These are phyloP conservation scores for Crocidura indochinensis DNA, from an alignment of 2,797 vertebrate species.

Conservation along the genomic window DNA sequence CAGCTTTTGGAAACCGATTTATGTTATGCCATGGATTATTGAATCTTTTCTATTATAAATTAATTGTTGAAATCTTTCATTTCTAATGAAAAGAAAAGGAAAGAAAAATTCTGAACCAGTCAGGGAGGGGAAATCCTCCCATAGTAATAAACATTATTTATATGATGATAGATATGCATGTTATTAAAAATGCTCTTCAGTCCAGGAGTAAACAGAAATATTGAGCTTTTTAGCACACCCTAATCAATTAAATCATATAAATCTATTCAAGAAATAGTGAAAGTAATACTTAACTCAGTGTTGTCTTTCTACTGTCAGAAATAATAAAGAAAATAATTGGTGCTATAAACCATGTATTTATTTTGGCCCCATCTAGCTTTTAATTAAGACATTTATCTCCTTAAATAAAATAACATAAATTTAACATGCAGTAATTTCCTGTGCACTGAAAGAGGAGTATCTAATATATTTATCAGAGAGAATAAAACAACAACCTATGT, in stretches of 20 bases:
- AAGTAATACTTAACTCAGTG: slow-evolving; percentile 38
- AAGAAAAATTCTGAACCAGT: slow-evolving; percentile 28
- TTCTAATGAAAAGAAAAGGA: slow-evolving; percentile 68
- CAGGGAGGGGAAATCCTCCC: neutral
- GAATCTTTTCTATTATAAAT: slow-evolving; percentile 33
- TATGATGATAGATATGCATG: neutral
- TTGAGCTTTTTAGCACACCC: neutral
- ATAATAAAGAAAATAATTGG: slow-evolving; percentile 63
- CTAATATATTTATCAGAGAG: slow-evolving; percentile 32
- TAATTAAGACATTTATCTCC: slow-evolving; percentile 72
- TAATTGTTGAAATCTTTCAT: slow-evolving; percentile 21
- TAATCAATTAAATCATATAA: slow-evolving; percentile 56
- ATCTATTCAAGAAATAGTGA: slow-evolving; percentile 9
- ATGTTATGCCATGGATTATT: slow-evolving; percentile 25
- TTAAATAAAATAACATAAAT: slow-evolving; percentile 68
- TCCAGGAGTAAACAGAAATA: slow-evolving; percentile 14
- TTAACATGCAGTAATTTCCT: slow-evolving; percentile 45
- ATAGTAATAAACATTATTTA: slow-evolving; percentile 23
- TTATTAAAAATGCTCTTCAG: slow-evolving; percentile 51
- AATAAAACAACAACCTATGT: neutral
- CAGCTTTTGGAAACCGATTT: slow-evolving; percentile 55
- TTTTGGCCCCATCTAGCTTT: slow-evolving; percentile 55
- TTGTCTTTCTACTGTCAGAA: slow-evolving; percentile 43
- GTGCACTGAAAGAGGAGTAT: neutral
- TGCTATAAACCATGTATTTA: slow-evolving; percentile 59